Base-by-base conservation (phyloP, 2,797 vertebrate species). In the Xenopus petersii region DNA sequence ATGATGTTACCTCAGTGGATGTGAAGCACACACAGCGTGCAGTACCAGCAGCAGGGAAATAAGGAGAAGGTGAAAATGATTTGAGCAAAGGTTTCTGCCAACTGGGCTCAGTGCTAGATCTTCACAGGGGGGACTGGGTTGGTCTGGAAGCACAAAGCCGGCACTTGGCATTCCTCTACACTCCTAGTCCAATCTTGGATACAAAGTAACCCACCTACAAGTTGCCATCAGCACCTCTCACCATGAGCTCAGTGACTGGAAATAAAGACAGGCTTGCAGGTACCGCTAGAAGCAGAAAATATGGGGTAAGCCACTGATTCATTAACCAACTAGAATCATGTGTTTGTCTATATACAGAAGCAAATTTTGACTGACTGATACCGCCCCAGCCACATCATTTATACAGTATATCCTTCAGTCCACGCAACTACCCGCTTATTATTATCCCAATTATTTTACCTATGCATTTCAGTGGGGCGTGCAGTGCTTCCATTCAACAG, bases 181-280 rank as follows among this genome's bases (percentile, higher is more conserved):
- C n/a, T 9, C 46, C n/a, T 42, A 36, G n/a, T 36, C 58, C 58
- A 24, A 24, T 66, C 75, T 65, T 83, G 88, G 83, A 90, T 88
- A 85, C 80, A 80, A 81, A 82, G n/a, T 75, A 74, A 60, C 8
- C 76, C 77, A 67, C 72, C 65, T 68, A 10, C 75, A 48, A 74
- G 67, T 80, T 16, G 75, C 79, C 70, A 42, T 21, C 69, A 74
- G 60, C 73, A 81, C 9, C 58, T 81, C 82, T 80, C 85, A 88
- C 82, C 88, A 96, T 96, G 94, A 93, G 94, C 91, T 96, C 92
- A 33, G 87, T 95, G 86, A 92, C 93, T 82, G 96, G 95, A 82
- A 95, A 91, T 89, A 99, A 98, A 88, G 97, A 98, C 80, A 91
- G 95, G 88, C 87, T 90, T 17, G 90, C 91, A 42, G 87, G 92